Base-by-base conservation (phyloP, 30 jellyfish, hydroid and myxozoan species). In the Calvadosia cruxmelitensis region DNA sequence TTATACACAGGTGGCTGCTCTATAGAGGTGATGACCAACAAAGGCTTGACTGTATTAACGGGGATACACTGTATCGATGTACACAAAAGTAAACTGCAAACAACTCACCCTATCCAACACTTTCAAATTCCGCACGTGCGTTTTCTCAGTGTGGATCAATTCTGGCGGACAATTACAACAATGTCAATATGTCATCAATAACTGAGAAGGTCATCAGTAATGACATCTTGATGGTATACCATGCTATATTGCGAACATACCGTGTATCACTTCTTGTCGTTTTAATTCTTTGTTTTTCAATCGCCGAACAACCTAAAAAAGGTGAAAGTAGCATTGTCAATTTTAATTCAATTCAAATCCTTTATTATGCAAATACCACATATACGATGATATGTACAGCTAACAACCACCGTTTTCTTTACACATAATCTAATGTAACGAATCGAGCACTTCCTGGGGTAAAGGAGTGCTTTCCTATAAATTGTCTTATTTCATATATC, bases 241-340 rank as follows among this genome's bases (percentile, higher is more conserved):
- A 1, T 0, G 24, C 20, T 1, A 68, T 34, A 2, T 3, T 12
- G 27, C 2, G 23, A 26, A 49, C 93, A 27, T 53, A 89, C 98
- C 98, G 53, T 80, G 98, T 34, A 89, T 89, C 63, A 89, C 98
- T 68, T 89, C 98, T 69, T 89, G 98, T 49, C 98, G 85, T 67
- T 89, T 89, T 32, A 89, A 78, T 66, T 89, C 98, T 73, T 89
- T 89, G 64, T 53, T 78, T 77, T 89, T 89, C 42, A 89, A 66
- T 53, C 77, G 72, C 53, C 77, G 81, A 49, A 81, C 80, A 23
- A 69, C 53, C 98, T 89, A 52, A 79, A 68, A 64, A 28, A 51
- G 26, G 28, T 65, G 33, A 80, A 32, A 68, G 20, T 42, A 42
- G 10, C 20, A 5, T 10, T 42, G 10, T 42, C 10, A 42, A 42